A percentile compares a stretch with the other conserved stretches of the same genome.
phyloP scores from a whole-genome alignment of 2,888 invertebrate genomes.

The Thymelicus sylvestris region DNA sequence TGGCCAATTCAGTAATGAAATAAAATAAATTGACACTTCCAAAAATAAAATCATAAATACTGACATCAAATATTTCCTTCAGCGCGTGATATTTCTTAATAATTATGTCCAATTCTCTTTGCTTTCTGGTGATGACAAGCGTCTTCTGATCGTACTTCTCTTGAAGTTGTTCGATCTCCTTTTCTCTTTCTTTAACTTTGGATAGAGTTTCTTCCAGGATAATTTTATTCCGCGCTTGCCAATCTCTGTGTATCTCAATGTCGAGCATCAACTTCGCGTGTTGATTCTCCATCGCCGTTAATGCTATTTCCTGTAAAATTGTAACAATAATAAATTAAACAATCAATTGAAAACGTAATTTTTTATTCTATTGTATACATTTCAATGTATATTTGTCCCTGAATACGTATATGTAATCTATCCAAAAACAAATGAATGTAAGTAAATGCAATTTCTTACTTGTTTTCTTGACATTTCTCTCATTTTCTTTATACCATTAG shows the following conservation, averaged over 20 bases:
- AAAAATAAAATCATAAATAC: background rate
- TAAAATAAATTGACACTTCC: background rate
- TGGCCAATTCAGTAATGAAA: background rate
- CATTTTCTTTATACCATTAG: constrained; percentile 77
- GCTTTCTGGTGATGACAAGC: constrained; percentile 64
- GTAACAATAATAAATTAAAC: background rate
- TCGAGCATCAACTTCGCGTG: constrained; percentile 84
- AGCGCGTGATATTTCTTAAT: constrained; percentile 61
- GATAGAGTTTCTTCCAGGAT: constrained; percentile 60
- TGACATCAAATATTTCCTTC: constrained; percentile 44
- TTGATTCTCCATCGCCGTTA: constrained; percentile 83
- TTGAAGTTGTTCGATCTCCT: constrained; percentile 63
- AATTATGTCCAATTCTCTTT: constrained; percentile 70
- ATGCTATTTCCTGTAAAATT: constrained; percentile 76
- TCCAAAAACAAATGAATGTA: no score
- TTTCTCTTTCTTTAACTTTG: constrained; percentile 64
- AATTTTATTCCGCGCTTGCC: constrained; percentile 64
- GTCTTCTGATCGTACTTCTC: constrained; percentile 64
- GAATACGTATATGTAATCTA: no score
- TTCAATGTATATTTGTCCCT: no score
- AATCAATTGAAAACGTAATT: no score
- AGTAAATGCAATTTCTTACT: constrained; percentile 55
- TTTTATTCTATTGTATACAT: no score
- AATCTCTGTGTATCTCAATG: constrained; percentile 81
- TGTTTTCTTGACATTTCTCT: constrained; percentile 77